These are phyloP conservation scores for Synergus laeviventris DNA, from an alignment of 2,888 invertebrate genomes.

Conservation along the genomic window DNA sequence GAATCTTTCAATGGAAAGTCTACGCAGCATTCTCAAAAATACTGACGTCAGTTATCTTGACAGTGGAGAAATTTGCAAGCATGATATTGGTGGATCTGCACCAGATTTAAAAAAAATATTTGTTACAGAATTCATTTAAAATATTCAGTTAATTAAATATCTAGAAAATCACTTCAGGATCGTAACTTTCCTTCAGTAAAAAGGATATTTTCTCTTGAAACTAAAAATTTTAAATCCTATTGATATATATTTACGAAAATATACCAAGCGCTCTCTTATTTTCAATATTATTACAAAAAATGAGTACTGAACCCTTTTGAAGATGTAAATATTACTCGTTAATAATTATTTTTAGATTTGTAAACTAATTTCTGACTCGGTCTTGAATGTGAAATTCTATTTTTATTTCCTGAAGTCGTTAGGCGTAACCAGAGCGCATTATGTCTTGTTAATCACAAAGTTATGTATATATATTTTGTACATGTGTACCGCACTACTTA, in stretches of 20 bases:
- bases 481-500: conserved; percentile 70
- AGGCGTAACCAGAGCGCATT: conserved; percentile 40
- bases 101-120: conserved; percentile 79
- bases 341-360: not conserved
- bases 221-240: not conserved
- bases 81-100: conserved; percentile 76
- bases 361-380: not conserved
- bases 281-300: not conserved
- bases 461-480: conserved; percentile 69
- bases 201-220: not conserved
- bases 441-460: conserved; percentile 37
- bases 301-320: not conserved
- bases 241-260: not conserved
- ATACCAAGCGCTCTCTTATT: not conserved
- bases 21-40: conserved; percentile 71
- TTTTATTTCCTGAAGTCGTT: conserved; percentile 17
- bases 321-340: not conserved
- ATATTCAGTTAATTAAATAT: not conserved
- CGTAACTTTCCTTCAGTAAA: not conserved
- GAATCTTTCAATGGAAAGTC: conserved; percentile 72
- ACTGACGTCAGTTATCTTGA: conserved; percentile 73
- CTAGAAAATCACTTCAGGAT: not conserved
- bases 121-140: conserved; percentile 76
- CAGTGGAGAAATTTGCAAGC: conserved; percentile 73
- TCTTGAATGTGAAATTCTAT: not conserved